Evolutionary conservation across 2,797 vertebrate genomes (phyloP).

Genomic region (Hafferia zeledoni): DNA sequence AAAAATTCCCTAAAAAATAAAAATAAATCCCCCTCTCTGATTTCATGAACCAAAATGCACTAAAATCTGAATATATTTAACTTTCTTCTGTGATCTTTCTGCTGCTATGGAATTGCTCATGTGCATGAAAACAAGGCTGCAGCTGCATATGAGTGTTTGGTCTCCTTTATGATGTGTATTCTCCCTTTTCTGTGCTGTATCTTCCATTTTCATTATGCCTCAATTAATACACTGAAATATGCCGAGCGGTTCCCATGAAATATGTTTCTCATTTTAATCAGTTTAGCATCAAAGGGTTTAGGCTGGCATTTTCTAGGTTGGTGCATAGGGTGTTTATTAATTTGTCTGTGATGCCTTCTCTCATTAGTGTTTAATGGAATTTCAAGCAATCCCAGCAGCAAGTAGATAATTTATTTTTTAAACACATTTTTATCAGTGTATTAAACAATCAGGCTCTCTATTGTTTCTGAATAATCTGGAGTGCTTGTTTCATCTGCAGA

Average conservation of each 20-base stretch:
- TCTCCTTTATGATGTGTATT: not conserved
- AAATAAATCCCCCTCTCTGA: not conserved
- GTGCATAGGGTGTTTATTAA: constrained; percentile 66
- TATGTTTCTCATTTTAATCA: constrained; percentile 67
- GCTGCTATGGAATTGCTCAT: not conserved
- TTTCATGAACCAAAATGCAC: not conserved
- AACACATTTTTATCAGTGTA: constrained; percentile 55
- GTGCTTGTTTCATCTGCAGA: constrained; percentile 19
- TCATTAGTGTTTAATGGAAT: constrained; percentile 71
- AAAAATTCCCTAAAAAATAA: not conserved
- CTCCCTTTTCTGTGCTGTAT: not conserved
- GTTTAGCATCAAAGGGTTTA: constrained; percentile 69
- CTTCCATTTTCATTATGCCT: constrained; percentile 55
- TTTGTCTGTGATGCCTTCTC: constrained; percentile 61
- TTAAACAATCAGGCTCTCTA: constrained; percentile 49
- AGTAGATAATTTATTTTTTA: constrained; percentile 60
- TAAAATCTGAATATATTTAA: not conserved
- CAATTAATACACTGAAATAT: constrained; percentile 58
- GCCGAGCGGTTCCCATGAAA: constrained; percentile 46
- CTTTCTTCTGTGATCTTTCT: not conserved
- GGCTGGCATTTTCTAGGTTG: constrained; percentile 58
- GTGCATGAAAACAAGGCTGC: not conserved
- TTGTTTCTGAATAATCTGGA: constrained; percentile 50
- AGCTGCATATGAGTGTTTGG: not conserved
- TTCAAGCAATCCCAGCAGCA: constrained; percentile 53